Conservation (phyloP, 2,797 vertebrate species). For the Sciurus vulgaris region DNA sequence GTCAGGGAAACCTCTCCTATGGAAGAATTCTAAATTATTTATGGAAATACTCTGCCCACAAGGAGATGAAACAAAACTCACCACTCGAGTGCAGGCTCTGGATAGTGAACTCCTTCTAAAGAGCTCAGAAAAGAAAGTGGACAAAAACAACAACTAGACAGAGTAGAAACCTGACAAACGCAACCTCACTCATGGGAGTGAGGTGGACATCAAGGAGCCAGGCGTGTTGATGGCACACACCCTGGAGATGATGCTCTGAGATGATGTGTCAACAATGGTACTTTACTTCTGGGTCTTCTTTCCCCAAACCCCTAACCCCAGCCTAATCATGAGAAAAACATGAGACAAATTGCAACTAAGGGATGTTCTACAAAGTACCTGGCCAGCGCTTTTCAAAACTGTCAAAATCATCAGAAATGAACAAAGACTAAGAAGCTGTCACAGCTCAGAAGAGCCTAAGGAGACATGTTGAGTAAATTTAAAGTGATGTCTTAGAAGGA, state of each 20-base stretch:
- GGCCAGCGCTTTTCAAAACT: not conserved
- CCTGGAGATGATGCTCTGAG: not conserved
- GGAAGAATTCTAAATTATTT: conserved; percentile 30
- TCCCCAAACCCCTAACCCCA: not conserved
- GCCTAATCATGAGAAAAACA: conserved; percentile 1
- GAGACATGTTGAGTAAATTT: not conserved
- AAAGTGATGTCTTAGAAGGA: not conserved
- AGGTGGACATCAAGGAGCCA: not conserved
- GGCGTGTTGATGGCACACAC: not conserved
- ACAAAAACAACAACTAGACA: not conserved
- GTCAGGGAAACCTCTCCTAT: not conserved
- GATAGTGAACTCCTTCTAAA: not conserved
- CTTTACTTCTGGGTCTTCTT: not conserved
- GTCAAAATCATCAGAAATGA: not conserved
- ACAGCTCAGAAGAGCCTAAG: not conserved
- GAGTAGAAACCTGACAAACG: not conserved
- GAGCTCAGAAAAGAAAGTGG: not conserved
- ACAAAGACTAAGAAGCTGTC: not conserved
- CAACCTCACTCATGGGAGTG: not conserved
- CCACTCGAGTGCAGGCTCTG: not conserved
- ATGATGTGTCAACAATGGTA: not conserved
- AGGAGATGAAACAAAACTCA: not conserved
- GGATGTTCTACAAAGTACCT: not conserved
- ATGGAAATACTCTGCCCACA: not conserved
- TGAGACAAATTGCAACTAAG: not conserved